Base-by-base conservation (phyloP, 2,888 invertebrate genomes). In the Oxystoma pomonae region DNA sequence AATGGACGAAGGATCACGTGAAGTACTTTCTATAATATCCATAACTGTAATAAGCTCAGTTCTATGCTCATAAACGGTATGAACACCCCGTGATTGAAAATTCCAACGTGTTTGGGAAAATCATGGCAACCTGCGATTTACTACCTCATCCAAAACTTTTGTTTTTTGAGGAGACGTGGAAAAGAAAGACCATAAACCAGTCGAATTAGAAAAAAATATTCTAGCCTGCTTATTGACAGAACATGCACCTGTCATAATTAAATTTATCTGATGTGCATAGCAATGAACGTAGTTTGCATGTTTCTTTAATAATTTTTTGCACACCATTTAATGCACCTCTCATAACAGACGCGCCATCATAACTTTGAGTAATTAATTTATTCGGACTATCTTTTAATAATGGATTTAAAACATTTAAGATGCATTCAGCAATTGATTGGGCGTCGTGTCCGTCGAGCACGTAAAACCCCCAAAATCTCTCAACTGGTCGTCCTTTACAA, bases 81-180 rank as follows among this genome's bases (percentile, higher is more conserved):
- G 16, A 18, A 58, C 19, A 19, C 58, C 58, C 17, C 58, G n/a
- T n/a, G 58, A 58, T 17, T 56, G 56, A 56, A 56, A 56, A 56
- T 56, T 56, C 56, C 56, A 56, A 2, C 56, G 49, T 9, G 58
- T 58, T 22, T 58, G 58, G 17, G 58, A 58, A 2, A 49, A 50
- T 9, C 35, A 49, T 5, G 21, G 58, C 35, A 58, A 58, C 35
- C 35, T 59, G 55, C 51, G 50, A 17, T 60, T 17, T 16, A 20
- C 49, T 49, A 49, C 56, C 20, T 56, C n/a, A 60, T 55, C 53
- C 55, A 60, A n/a, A n/a, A n/a, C n/a, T n/a, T n/a, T n/a, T n/a
- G n/a, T n/a, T n/a, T n/a, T 52, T 52, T 52, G 18, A 52, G 56
- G 56, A 56, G 56, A 35, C 73, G 73, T 62, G 72, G 73, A 7